Evolutionary conservation across 2,113 vertebrate genomes (phyloP).

Genomic region (Coptodon rendalli): DNA sequence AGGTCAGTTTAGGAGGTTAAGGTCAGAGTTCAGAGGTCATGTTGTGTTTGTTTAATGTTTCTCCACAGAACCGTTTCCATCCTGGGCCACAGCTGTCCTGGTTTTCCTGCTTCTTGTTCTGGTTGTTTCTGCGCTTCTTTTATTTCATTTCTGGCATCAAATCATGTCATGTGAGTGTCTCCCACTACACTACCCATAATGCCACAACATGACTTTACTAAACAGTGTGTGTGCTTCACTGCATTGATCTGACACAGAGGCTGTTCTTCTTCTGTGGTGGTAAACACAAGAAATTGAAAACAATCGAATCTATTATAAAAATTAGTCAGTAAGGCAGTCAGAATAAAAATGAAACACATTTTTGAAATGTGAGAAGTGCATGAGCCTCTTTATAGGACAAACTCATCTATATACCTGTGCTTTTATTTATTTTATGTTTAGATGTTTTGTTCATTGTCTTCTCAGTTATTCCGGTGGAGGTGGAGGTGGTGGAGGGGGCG

Average conservation of each 20-base stretch:
- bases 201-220: not conserved
- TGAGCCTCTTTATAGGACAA: not conserved
- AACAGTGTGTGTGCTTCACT: not conserved
- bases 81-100: not conserved
- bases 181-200: not conserved
- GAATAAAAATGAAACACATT: too few relatives aligned
- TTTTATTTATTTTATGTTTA: not conserved
- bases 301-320: too few relatives aligned
- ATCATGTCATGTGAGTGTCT: not conserved
- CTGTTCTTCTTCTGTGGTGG: not conserved
- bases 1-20: not conserved
- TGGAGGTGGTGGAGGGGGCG: too few relatives aligned
- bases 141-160: not conserved
- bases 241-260: not conserved
- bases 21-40: not conserved
- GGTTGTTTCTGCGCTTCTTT: not conserved
- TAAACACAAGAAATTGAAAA: too few relatives aligned
- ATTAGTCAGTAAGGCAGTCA: too few relatives aligned
- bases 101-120: not conserved
- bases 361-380: not conserved
- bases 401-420: rapidly evolving
- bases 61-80: not conserved
- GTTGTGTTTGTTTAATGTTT: not conserved
- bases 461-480: too few relatives aligned
- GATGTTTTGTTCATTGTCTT: too few relatives aligned